A percentile compares a stretch with the other conserved stretches of the same genome.
phyloP scores from a whole-genome alignment of 2,797 vertebrate species.

The Lateolabrax maculatus region DNA sequence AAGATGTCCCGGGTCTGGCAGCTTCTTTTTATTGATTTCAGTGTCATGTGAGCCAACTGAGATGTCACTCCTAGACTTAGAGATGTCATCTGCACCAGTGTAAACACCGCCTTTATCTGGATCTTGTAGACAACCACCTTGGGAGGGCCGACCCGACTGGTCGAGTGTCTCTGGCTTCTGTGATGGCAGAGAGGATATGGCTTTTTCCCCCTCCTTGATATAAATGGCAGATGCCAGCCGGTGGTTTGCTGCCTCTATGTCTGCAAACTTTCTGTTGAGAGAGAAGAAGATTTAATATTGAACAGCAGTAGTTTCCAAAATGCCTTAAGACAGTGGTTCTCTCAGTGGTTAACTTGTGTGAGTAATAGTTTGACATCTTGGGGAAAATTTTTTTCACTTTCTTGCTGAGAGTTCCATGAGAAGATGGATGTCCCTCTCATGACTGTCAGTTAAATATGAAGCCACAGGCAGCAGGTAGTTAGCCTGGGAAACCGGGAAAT shows the following conservation, averaged over 20 bases:
- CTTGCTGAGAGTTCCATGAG: background rate
- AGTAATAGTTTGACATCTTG: background rate
- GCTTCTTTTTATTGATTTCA: constrained; percentile 47
- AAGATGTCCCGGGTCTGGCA: constrained; percentile 39
- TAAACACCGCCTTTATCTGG: constrained; percentile 1
- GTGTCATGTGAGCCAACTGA: constrained; percentile 37
- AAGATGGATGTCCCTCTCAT: background rate
- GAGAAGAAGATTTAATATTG: background rate
- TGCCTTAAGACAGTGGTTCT: background rate
- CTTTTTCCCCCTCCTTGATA: constrained; percentile 68
- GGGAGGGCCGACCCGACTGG: constrained; percentile 17
- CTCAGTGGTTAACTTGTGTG: background rate
- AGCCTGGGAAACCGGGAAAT: background rate
- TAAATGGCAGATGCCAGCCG: constrained; percentile 81
- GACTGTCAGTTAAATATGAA: background rate
- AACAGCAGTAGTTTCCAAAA: background rate
- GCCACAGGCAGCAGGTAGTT: background rate
- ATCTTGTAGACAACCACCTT: constrained; percentile 33
- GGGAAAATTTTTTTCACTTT: background rate
- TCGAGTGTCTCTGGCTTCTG: constrained; percentile 44
- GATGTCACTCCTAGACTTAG: constrained; percentile 4
- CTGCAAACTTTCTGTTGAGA: constrained; percentile 87
- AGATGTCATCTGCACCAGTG: background rate
- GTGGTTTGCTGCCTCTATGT: constrained; percentile 89
- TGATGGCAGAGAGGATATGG: constrained; percentile 18